phyloP scores from a whole-genome alignment of 2,113 vertebrate genomes.

The Aegypius monachus region DNA sequence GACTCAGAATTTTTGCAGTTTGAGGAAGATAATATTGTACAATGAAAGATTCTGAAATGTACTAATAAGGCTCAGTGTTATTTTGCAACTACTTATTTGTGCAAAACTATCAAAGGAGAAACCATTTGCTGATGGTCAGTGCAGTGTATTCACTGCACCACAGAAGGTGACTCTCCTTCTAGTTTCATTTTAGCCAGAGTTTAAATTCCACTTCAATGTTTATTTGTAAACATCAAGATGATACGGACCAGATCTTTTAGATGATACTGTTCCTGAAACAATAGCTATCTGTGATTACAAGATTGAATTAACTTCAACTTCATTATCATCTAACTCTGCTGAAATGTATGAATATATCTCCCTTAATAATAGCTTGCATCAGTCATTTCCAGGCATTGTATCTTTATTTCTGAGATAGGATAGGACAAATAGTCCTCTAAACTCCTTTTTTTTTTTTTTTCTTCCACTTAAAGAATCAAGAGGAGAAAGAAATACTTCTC shows the following conservation, averaged over 20 bases:
- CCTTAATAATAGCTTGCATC: not conserved
- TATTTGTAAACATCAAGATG: slow-evolving; percentile 39
- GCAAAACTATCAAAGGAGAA: not conserved
- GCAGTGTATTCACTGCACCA: not conserved
- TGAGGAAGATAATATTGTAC: not conserved
- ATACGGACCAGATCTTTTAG: not conserved
- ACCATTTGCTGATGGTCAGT: not conserved
- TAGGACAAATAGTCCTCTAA: not conserved
- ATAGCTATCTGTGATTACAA: not conserved
- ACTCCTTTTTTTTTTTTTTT: too few species aligned
- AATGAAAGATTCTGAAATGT: not conserved
- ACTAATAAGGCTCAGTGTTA: not conserved
- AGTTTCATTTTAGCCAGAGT: slow-evolving; percentile 4
- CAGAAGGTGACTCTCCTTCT: not conserved
- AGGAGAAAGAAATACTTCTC: not conserved
- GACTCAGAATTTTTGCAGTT: not conserved
- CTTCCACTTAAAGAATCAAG: not conserved
- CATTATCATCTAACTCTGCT: not conserved
- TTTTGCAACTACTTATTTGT: not conserved
- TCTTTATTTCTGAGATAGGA: not conserved
- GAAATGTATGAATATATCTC: not conserved
- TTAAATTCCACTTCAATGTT: slow-evolving; percentile 15
- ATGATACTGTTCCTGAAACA: slow-evolving; percentile 2
- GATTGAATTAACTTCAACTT: slow-evolving; percentile 22
- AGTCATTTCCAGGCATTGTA: not conserved